Evolutionary conservation across 1,140 invertebrate species (phyloP).

Genomic region (Orchesella cincta): DNA sequence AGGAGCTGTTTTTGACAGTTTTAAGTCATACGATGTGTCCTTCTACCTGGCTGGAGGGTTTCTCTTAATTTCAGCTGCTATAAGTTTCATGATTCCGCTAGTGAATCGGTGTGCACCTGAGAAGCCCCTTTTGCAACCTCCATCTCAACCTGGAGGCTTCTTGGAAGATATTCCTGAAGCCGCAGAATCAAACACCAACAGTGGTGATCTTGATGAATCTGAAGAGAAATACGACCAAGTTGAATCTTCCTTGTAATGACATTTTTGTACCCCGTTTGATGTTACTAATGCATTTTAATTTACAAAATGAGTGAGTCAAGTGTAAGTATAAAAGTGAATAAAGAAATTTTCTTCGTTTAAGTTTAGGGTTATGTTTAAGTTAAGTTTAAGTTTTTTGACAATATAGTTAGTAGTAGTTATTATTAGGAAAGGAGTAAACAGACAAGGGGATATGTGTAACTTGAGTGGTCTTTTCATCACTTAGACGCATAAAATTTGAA

Average conservation of each 20-base stretch:
- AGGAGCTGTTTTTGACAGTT: constrained; percentile 85
- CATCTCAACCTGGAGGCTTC: constrained; percentile 78
- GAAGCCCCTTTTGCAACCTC: constrained; percentile 67
- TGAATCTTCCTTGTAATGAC: constrained; percentile 38
- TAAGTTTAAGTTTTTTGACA: too few relatives aligned
- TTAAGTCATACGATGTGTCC: constrained; percentile 78
- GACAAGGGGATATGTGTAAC: too few relatives aligned
- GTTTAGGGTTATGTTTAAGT: too few relatives aligned
- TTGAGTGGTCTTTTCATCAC: too few relatives aligned
- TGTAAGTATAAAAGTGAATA: too few relatives aligned
- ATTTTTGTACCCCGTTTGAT: too few relatives aligned
- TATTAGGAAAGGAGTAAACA: too few relatives aligned
- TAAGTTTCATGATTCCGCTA: constrained; percentile 79
- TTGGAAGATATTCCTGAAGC: constrained; percentile 72
- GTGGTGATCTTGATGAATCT: constrained; percentile 49
- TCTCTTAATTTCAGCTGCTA: constrained; percentile 79
- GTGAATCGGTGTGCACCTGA: constrained; percentile 66
- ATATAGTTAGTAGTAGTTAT: too few relatives aligned
- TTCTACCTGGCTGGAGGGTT: constrained; percentile 90
- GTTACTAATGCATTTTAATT: background rate
- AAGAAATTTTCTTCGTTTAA: too few relatives aligned
- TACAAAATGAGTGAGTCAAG: background rate
- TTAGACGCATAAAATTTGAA: too few relatives aligned
- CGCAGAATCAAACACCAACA: constrained; percentile 60
- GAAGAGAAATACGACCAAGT: constrained; percentile 43